Evolutionary conservation across 2,888 invertebrate species (phyloP).

Genomic region (Caenorhabditis sp.): DNA sequence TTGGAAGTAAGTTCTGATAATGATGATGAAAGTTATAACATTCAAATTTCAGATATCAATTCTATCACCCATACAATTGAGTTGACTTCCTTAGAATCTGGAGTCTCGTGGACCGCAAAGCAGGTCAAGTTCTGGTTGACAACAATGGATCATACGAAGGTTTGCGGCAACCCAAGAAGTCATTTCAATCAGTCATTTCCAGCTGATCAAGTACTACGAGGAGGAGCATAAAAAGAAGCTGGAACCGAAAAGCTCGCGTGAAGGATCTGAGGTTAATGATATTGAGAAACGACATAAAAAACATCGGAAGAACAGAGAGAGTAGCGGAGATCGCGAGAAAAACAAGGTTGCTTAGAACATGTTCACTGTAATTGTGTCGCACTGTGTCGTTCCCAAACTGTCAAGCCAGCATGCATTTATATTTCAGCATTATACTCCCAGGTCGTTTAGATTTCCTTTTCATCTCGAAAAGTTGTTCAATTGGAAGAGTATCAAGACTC

Average conservation of each 20-base stretch:
- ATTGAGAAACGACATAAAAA: neutral
- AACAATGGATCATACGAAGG: slow-evolving; percentile 95
- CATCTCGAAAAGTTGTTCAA: no score
- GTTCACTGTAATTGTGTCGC: no score
- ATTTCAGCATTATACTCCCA: no score
- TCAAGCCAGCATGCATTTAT: no score
- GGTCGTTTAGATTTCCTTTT: no score
- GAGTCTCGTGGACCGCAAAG: slow-evolving; percentile 99
- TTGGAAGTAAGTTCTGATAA: slow-evolving; percentile 30
- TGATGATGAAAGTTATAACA: neutral
- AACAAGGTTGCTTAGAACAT: no score
- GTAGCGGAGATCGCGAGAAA: no score
- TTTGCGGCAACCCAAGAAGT: slow-evolving; percentile 65
- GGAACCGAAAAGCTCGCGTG: slow-evolving; percentile 35
- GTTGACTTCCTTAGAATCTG: slow-evolving; percentile 94
- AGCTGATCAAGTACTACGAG: slow-evolving; percentile 49
- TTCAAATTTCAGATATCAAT: slow-evolving; percentile 89
- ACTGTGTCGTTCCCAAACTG: no score
- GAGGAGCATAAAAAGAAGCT: slow-evolving; percentile 31
- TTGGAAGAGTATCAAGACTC: no score
- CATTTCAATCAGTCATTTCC: neutral
- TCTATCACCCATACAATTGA: slow-evolving; percentile 99
- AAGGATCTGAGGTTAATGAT: slow-evolving; percentile 38
- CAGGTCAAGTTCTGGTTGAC: slow-evolving; percentile 99
- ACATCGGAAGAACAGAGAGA: slow-evolving; percentile 4